A percentile compares a stretch with the other conserved stretches of the same genome.
phyloP scores from a whole-genome alignment of 2,888 invertebrate genomes.

The Drosophila flavopinicola region DNA sequence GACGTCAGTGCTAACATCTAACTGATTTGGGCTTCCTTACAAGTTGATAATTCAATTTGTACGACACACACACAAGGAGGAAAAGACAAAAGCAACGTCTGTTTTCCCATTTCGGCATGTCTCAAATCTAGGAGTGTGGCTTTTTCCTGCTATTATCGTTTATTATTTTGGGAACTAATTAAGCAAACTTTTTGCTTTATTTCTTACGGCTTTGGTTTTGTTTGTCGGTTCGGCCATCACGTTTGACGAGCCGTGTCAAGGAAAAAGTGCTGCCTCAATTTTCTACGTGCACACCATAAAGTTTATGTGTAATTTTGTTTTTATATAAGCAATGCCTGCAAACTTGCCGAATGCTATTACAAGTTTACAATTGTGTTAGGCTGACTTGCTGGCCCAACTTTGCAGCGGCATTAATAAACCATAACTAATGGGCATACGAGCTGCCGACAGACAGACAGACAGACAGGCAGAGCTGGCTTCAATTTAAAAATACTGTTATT shows the following conservation, averaged over 20 bases:
- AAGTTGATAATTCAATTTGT: conserved; percentile 67
- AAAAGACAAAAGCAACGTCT: conserved; percentile 21
- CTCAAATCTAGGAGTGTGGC: conserved; percentile 25
- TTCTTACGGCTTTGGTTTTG: conserved; percentile 27
- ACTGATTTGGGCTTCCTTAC: conserved; percentile 25
- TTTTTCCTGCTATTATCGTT: conserved; percentile 43
- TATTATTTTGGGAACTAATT: conserved; percentile 72
- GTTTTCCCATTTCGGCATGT: conserved; percentile 32
- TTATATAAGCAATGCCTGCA: conserved; percentile 60
- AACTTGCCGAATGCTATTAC: conserved; percentile 71
- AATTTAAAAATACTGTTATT: not conserved
- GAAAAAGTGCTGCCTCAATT: conserved; percentile 57
- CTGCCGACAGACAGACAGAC: conserved; percentile 6
- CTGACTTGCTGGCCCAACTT: conserved; percentile 36
- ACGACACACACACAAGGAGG: conserved; percentile 33
- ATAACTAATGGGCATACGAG: conserved; percentile 62
- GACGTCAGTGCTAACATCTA: conserved; percentile 1
- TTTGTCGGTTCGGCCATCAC: conserved; percentile 42
- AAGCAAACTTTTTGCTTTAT: conserved; percentile 61
- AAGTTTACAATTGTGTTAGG: conserved; percentile 76
- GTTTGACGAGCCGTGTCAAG: conserved; percentile 70
- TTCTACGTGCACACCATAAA: conserved; percentile 75
- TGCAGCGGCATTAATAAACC: conserved; percentile 68
- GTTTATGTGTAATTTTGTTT: conserved; percentile 72
- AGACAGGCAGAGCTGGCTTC: conserved; percentile 1